These are phyloP conservation scores for Aptenodytes patagonicus DNA, from an alignment of 2,113 vertebrate genomes.

Conservation along the genomic window DNA sequence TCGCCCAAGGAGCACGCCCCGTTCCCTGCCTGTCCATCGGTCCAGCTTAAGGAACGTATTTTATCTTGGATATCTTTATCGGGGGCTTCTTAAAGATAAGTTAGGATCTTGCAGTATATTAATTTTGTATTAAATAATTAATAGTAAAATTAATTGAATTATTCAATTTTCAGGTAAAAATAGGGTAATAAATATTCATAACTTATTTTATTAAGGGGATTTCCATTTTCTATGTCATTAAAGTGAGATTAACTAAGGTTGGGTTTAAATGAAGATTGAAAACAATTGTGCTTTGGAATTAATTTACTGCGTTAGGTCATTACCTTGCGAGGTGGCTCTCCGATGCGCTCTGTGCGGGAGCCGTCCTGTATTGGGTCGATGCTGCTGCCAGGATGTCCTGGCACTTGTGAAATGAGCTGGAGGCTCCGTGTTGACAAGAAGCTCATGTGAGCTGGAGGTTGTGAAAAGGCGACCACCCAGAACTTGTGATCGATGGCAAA, in stretches of 20 bases:
- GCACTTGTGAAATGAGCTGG: neutral
- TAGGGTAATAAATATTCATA: conserved; percentile 94
- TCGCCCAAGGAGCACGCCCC: fast-evolving
- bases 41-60: fast-evolving
- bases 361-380: neutral
- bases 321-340: neutral
- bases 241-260: conserved; percentile 76
- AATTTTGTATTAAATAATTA: conserved; percentile 92
- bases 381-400: neutral
- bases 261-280: conserved; percentile 76
- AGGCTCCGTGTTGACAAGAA: neutral
- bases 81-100: neutral
- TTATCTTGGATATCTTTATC: neutral
- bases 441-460: neutral
- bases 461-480: neutral
- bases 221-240: conserved; percentile 82
- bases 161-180: conserved; percentile 88
- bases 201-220: conserved; percentile 84
- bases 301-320: conserved; percentile 57
- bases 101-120: conserved; percentile 77
- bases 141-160: conserved; percentile 93
- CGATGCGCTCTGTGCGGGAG: neutral
- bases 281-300: conserved; percentile 79
- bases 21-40: neutral
- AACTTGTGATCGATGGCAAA: neutral